Percentiles rank a stretch among this genome's conserved stretches.
These are phyloP conservation scores for Lutraria rhynchaena DNA, from an alignment of 1,140 invertebrate species.

Conservation along the genomic window DNA sequence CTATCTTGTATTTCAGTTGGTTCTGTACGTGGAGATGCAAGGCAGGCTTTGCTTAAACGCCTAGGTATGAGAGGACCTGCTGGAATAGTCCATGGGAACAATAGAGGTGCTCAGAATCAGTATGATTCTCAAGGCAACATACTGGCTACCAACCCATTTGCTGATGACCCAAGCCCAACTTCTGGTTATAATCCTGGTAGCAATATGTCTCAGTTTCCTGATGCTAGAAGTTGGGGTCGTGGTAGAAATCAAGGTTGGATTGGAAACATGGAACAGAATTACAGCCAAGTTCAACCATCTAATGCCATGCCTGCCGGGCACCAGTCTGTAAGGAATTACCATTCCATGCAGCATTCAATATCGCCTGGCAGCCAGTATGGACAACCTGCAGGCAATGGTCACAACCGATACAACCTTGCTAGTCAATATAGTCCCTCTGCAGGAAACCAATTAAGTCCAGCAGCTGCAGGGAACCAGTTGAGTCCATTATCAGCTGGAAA, in stretches of 20 bases:
- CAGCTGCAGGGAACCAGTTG: not conserved
- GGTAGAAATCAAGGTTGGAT: conserved; percentile 37
- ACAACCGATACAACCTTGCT: too few species aligned
- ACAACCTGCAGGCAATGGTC: too few species aligned
- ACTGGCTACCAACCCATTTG: conserved; percentile 39
- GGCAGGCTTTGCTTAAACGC: conserved; percentile 29
- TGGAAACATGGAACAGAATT: not conserved
- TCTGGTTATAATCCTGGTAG: not conserved
- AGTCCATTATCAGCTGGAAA: not conserved
- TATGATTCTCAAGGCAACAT: conserved; percentile 10
- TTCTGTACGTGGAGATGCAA: not conserved
- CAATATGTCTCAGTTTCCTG: not conserved
- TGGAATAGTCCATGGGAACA: not conserved
- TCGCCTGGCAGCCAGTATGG: too few species aligned
- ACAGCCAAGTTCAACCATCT: too few species aligned
- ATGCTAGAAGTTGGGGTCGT: not conserved
- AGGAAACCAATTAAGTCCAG: too few species aligned
- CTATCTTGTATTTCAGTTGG: not conserved
- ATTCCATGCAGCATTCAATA: too few species aligned
- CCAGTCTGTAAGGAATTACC: too few species aligned
- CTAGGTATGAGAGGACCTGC: conserved; percentile 54
- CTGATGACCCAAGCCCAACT: conserved; percentile 2
- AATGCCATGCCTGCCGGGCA: too few species aligned
- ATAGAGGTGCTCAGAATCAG: conserved; percentile 1
- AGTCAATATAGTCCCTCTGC: too few species aligned